These are phyloP conservation scores for Biston stratarius DNA, from an alignment of 2,888 invertebrate genomes.

Conservation along the genomic window DNA sequence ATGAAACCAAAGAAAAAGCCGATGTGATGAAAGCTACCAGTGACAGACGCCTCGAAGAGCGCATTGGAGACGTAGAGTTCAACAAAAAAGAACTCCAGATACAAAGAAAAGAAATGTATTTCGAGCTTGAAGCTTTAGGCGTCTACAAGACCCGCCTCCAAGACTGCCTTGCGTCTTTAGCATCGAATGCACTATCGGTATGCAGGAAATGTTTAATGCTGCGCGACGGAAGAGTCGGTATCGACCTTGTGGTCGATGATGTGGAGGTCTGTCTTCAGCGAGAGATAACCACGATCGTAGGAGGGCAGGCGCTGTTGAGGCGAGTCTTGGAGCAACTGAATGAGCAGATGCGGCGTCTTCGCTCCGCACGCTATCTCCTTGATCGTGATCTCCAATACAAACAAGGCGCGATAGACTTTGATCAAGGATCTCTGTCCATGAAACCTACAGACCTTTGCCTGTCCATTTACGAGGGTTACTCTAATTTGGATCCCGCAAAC, in stretches of 20 bases:
- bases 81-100: slow-evolving; percentile 91
- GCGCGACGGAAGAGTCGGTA: slow-evolving; percentile 92
- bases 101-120: slow-evolving; percentile 91
- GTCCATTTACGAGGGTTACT: slow-evolving; percentile 89
- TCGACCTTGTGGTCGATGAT: slow-evolving; percentile 93
- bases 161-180: slow-evolving; percentile 90
- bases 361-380: slow-evolving; percentile 92
- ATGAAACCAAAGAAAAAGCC: slow-evolving; percentile 90
- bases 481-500: slow-evolving; percentile 87
- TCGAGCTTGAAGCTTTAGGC: slow-evolving; percentile 92
- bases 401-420: slow-evolving; percentile 91
- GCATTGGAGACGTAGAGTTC: slow-evolving; percentile 93
- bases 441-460: slow-evolving; percentile 90
- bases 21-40: slow-evolving; percentile 91
- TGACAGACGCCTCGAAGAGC: slow-evolving; percentile 92
- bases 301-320: slow-evolving; percentile 88
- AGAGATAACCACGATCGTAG: slow-evolving; percentile 92
- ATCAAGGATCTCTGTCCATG: slow-evolving; percentile 89
- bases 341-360: slow-evolving; percentile 93
- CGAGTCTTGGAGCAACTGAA: slow-evolving; percentile 91
- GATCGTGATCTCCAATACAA: slow-evolving; percentile 95
- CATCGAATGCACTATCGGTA: slow-evolving; percentile 88
- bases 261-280: slow-evolving; percentile 92
- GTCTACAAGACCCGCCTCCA: slow-evolving; percentile 92
- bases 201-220: slow-evolving; percentile 92